These are phyloP conservation scores for Chionomys nivalis DNA, from an alignment of 2,113 vertebrate genomes.

Conservation along the genomic window DNA sequence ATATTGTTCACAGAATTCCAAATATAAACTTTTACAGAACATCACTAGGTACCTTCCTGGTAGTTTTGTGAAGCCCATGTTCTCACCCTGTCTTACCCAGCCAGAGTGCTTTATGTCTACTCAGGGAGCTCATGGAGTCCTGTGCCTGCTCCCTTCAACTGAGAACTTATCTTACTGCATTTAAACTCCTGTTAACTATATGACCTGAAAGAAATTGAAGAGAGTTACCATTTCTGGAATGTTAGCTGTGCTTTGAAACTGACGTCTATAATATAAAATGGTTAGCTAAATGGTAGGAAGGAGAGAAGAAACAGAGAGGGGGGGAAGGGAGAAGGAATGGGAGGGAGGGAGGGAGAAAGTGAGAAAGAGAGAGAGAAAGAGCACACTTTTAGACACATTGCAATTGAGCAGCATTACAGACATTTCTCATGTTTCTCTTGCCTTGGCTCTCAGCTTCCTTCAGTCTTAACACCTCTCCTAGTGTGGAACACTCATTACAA, in stretches of 20 bases:
- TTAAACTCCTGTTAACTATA: neutral
- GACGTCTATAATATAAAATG: neutral
- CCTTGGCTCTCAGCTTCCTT: neutral
- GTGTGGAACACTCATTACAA: no score
- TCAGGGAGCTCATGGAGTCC: no score
- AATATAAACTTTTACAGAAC: neutral
- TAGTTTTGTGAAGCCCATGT: neutral
- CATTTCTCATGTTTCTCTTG: neutral
- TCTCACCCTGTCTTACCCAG: neutral
- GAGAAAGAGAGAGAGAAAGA: neutral
- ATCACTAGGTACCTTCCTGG: neutral
- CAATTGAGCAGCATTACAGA: neutral
- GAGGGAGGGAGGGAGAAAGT: neutral
- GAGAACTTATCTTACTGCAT: neutral
- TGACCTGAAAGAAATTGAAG: neutral
- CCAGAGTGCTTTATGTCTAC: neutral
- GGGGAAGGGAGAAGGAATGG: neutral
- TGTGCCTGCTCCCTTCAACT: neutral
- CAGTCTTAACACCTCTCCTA: neutral
- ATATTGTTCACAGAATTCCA: neutral
- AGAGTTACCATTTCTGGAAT: neutral
- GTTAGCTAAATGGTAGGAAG: neutral
- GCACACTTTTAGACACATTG: neutral
- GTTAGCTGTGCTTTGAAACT: neutral
- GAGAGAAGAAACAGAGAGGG: neutral